Base-by-base conservation (phyloP, 2,888 invertebrate species). In the Trichogramma evanescens region DNA sequence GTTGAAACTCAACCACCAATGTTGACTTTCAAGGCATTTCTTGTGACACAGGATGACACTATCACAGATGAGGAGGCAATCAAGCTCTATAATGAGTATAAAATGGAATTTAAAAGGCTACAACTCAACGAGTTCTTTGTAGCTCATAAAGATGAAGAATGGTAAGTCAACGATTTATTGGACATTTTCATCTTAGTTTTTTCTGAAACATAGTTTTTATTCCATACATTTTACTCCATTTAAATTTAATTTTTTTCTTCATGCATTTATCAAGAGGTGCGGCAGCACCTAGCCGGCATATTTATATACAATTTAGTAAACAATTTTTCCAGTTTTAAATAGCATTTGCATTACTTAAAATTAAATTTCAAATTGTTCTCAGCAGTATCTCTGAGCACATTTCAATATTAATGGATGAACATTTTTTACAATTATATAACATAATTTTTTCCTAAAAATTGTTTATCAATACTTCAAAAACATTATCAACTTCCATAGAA, bases 121-220 rank as follows among this genome's bases (percentile, higher is more conserved):
- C 98, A 98, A 78, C 85, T 98, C 59, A 95, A 95, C 80, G 96
- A 98, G 78, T 99, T 99, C 82, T 99, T 99, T 81, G 90, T 97
- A 71, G 91, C 93, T 51, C 99, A 99, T 82, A 99, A 99, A 81
- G 98, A 99, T 74, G 98, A 99, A 80, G 99, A 99, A 88, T 99
- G 99, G 99, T 98, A 85, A 83, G 91, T 6, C 0, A 52, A 58
- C 8, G 9, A 48, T 50, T 54, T 57, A 50, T 59, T 38, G 42
- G 4, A n/a, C 9, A 39, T 39, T 50, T 4, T 39, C 39, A 9
- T 45, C 45, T 45, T 9, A 45, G 8, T 9, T 45, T 45, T 45
- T 45, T 45, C n/a, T n/a, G n/a, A 45, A 45, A 45, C n/a, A 45
- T 45, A 45, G n/a, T 45, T 45, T 45, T 26, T 26, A 26, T 26